Evolutionary conservation across 2,113 vertebrate genomes (phyloP).

Genomic region (Butorides virescens): DNA sequence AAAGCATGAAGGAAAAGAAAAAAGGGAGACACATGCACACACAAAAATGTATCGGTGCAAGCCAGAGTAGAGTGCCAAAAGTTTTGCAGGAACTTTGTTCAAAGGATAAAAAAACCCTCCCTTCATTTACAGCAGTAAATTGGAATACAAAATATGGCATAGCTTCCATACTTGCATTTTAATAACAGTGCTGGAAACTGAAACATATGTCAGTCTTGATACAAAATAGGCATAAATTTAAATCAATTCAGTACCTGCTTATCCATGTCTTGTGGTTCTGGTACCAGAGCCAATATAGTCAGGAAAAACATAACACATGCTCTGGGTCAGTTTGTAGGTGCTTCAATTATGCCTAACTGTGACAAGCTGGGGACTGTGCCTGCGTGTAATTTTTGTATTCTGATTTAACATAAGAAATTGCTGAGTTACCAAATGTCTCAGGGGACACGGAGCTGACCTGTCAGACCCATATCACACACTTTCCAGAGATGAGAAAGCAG

Average conservation of each 20-base stretch:
- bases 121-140: background rate
- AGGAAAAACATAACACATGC: background rate
- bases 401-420: background rate
- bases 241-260: background rate
- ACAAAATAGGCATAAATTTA: background rate
- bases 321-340: background rate
- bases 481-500: background rate
- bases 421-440: background rate
- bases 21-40: background rate
- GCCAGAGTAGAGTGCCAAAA: background rate
- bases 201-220: background rate
- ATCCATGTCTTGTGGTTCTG: background rate
- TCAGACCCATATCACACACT: background rate
- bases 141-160: background rate
- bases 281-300: background rate
- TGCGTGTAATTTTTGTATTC: background rate
- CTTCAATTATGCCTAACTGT: background rate
- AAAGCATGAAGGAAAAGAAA: background rate
- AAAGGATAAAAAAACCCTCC: background rate
- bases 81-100: background rate
- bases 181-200: background rate
- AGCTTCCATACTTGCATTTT: background rate
- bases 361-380: background rate
- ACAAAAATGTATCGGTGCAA: background rate
- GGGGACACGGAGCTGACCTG: background rate